phyloP scores from a whole-genome alignment of 2,797 vertebrate species.

The Hafferia zeledoni region DNA sequence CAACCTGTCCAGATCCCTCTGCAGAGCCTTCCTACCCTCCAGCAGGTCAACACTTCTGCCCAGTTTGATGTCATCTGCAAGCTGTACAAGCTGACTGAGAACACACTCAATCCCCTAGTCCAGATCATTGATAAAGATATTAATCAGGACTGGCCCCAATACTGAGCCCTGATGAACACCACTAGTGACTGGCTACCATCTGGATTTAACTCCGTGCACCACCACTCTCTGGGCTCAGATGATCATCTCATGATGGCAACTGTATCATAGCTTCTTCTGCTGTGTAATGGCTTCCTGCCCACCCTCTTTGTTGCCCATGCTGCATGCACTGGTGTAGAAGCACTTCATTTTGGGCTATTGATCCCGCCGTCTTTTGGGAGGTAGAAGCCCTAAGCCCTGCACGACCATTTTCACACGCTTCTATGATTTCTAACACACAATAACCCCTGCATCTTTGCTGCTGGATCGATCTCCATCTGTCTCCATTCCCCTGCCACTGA shows the following conservation, averaged over 20 bases:
- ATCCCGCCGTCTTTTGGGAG: background rate
- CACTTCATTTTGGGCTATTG: background rate
- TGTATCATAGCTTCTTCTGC: background rate
- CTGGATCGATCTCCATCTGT: rapidly evolving
- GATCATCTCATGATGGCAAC: background rate
- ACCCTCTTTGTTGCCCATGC: background rate
- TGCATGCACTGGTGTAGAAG: background rate
- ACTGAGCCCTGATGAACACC: background rate
- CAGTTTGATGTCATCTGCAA: background rate
- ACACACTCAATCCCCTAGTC: background rate
- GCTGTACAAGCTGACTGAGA: background rate
- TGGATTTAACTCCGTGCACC: background rate
- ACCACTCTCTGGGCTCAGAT: background rate
- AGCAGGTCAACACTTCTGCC: background rate
- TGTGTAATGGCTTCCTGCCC: background rate
- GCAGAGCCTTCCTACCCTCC: background rate
- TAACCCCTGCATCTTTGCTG: background rate
- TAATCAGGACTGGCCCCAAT: background rate
- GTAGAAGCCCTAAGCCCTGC: background rate
- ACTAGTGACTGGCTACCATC: background rate
- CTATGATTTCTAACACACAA: background rate
- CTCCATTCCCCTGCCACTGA: background rate
- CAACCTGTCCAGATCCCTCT: background rate
- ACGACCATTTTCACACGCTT: background rate
- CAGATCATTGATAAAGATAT: background rate